phyloP scores from a whole-genome alignment of 2,888 invertebrate species.

The Steromphala cineraria region DNA sequence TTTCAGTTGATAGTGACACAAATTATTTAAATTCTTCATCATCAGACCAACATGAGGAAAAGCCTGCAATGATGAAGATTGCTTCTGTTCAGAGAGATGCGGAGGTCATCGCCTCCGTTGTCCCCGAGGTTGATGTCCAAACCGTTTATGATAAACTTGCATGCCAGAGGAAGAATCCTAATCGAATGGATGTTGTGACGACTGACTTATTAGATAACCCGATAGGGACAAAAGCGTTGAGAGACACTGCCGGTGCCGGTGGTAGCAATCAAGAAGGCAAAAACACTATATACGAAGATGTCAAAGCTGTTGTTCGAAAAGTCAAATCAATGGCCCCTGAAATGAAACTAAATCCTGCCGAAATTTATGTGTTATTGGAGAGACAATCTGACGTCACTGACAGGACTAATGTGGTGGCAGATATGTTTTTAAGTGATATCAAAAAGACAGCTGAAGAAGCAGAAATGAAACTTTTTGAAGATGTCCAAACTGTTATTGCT shows the following conservation, averaged over 20 bases:
- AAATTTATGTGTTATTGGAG: conserved; percentile 46
- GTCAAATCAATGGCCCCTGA: conserved; percentile 31
- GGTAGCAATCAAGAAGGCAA: not conserved
- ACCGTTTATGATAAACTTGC: conserved; percentile 52
- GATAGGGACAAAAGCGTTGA: not conserved
- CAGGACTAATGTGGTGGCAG: conserved; percentile 42
- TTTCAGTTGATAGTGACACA: not conserved
- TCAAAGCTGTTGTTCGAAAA: conserved; percentile 46
- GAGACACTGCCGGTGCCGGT: not conserved
- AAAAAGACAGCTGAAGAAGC: not conserved
- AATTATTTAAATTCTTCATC: not conserved
- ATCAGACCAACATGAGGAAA: not conserved
- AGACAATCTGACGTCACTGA: conserved; percentile 31
- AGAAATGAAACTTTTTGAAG: conserved; percentile 31
- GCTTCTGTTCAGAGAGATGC: conserved; percentile 59
- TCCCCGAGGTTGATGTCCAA: conserved; percentile 46
- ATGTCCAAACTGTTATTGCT: conserved; percentile 32
- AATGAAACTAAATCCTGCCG: conserved; percentile 34
- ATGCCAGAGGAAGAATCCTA: conserved; percentile 41
- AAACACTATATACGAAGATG: conserved; percentile 41
- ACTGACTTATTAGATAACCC: conserved; percentile 52
- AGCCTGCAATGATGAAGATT: conserved; percentile 34
- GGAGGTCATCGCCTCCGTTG: conserved; percentile 44
- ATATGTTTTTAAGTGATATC: conserved; percentile 28
- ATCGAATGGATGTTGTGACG: conserved; percentile 59